These are phyloP conservation scores for Bombycilla garrulus DNA, from an alignment of 2,113 vertebrate genomes.

Conservation along the genomic window DNA sequence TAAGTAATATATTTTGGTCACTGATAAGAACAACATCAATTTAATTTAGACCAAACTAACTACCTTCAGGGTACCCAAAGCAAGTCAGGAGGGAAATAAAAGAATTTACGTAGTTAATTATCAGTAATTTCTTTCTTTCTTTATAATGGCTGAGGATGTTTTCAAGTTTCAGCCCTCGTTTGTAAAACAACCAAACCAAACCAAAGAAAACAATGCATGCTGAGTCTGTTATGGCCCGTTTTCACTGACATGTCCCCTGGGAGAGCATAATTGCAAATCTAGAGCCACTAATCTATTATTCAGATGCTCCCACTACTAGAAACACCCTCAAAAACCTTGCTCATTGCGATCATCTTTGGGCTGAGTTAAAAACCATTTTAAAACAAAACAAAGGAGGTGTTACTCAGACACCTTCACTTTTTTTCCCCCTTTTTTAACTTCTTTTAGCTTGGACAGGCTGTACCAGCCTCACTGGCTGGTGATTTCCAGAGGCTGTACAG, in stretches of 20 bases:
- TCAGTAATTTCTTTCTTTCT: background rate
- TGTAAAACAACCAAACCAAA: background rate
- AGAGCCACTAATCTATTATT: background rate
- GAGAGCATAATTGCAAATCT: background rate
- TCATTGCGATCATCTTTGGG: background rate
- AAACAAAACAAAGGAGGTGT: background rate
- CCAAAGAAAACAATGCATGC: background rate
- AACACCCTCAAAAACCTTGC: background rate
- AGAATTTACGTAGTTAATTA: background rate
- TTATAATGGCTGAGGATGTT: background rate
- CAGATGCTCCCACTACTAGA: background rate
- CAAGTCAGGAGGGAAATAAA: background rate
- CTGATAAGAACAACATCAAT: background rate
- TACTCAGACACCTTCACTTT: background rate
- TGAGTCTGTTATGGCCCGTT: background rate
- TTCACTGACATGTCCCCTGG: background rate
- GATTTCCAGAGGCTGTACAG: background rate
- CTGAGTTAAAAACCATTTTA: background rate
- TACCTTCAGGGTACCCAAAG: background rate
- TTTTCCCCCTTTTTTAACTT: background rate
- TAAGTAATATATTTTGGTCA: background rate
- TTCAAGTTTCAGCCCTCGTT: background rate
- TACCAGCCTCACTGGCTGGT: fast-evolving
- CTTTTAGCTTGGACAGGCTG: background rate
- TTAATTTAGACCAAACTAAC: background rate